phyloP scores from a whole-genome alignment of 2,113 vertebrate species.

The Aldabrachelys gigantea region DNA sequence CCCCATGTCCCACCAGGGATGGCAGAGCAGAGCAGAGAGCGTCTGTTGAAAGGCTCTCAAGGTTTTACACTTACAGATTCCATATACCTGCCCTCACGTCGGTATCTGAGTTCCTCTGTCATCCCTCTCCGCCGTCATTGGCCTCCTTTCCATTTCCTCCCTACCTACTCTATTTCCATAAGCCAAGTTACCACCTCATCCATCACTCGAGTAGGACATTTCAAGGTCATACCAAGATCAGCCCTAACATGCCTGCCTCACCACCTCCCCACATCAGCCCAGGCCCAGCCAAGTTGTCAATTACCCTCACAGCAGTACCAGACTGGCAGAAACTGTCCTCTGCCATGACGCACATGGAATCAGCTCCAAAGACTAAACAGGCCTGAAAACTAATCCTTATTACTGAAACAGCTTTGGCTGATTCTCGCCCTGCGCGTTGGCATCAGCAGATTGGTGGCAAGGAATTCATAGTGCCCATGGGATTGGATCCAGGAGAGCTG shows the following conservation, averaged over 20 bases:
- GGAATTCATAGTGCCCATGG: background rate
- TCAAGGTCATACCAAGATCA: background rate
- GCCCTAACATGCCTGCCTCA: background rate
- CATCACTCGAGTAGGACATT: background rate
- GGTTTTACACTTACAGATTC: background rate
- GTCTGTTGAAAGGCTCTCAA: background rate
- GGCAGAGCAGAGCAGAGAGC: background rate
- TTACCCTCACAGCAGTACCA: background rate
- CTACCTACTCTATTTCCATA: background rate
- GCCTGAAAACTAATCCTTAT: background rate
- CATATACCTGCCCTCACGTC: background rate
- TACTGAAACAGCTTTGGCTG: background rate
- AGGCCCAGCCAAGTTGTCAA: background rate
- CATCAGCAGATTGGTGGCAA: background rate
- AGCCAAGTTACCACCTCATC: background rate
- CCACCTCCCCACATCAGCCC: background rate
- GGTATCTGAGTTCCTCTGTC: background rate
- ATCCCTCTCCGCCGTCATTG: background rate
- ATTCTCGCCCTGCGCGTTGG: background rate
- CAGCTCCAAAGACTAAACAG: background rate
- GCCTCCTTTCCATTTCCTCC: background rate
- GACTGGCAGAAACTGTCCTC: background rate
- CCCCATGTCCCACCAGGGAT: background rate
- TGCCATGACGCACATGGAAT: background rate
- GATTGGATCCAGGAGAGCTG: background rate